Evolutionary conservation across 2,888 invertebrate genomes (phyloP).

Genomic region (Girardia tigrina): DNA sequence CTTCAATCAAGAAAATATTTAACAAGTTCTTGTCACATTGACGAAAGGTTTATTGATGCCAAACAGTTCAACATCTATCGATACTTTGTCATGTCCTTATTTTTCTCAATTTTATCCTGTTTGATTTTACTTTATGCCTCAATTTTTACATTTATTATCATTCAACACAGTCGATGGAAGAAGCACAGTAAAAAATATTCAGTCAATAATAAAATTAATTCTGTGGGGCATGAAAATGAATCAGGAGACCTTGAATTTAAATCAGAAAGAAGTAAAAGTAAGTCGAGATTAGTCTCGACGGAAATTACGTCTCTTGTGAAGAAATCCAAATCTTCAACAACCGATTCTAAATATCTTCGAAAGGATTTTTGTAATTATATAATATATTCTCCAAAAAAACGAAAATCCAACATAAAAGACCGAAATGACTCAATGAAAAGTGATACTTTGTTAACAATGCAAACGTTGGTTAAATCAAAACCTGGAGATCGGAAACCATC

Average conservation of each 20-base stretch:
- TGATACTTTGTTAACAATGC: not conserved
- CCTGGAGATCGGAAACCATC: not conserved
- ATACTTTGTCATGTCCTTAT: not conserved
- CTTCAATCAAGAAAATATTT: not conserved
- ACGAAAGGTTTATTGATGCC: not conserved
- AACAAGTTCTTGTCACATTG: not conserved
- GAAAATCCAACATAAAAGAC: not conserved
- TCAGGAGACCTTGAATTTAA: not conserved
- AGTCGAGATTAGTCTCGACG: not conserved
- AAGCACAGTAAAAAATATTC: not conserved
- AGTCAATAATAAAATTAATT: not conserved
- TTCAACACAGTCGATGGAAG: not conserved
- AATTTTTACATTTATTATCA: not conserved
- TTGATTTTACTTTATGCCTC: not conserved
- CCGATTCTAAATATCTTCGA: not conserved
- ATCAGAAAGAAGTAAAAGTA: not conserved
- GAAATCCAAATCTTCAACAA: not conserved
- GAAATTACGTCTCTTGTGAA: not conserved
- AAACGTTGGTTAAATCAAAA: not conserved
- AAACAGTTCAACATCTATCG: conserved; percentile 19
- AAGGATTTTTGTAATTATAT: not conserved
- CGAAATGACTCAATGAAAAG: not conserved
- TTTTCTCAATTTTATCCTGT: not conserved
- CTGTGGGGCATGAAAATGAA: not conserved
- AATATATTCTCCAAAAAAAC: not conserved